Percentiles rank a stretch among this genome's conserved stretches.
phyloP scores from a whole-genome alignment of 1,140 invertebrate genomes.

The Eubasilissa regina region DNA sequence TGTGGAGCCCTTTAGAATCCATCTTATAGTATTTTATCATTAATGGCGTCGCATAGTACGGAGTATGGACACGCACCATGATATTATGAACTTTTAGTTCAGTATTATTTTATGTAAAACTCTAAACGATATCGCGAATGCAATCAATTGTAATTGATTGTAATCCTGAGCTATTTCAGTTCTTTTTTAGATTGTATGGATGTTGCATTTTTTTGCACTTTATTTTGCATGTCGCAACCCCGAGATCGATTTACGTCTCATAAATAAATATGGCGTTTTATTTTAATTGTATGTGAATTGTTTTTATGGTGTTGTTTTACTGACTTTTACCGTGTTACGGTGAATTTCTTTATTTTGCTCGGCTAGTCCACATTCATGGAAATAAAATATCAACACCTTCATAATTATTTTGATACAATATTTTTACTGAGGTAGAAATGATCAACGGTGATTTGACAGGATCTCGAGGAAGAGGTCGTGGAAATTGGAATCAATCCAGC shows the following conservation, averaged over 20 bases:
- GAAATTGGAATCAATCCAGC: constrained; percentile 43
- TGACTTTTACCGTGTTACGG: constrained; percentile 21
- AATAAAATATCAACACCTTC: constrained; percentile 22
- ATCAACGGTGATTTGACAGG: constrained; percentile 53
- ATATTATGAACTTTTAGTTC: no score
- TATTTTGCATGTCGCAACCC: constrained; percentile 30
- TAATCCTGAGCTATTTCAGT: no score
- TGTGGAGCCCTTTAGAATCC: no score
- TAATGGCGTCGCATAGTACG: no score
- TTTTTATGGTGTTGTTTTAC: constrained; percentile 47
- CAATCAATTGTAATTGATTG: no score
- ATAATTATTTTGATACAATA: constrained; percentile 40
- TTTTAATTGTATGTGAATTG: constrained; percentile 44
- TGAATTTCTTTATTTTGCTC: constrained; percentile 10
- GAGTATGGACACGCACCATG: no score
- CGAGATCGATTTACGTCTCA: constrained; percentile 49
- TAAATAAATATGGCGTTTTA: constrained; percentile 56
- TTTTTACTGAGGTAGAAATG: constrained; percentile 44
- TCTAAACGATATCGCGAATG: no score
- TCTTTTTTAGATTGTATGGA: no score
- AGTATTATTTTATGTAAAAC: no score
- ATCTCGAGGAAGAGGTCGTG: constrained; percentile 48
- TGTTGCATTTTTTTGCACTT: not conserved
- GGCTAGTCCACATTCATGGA: constrained; percentile 46
- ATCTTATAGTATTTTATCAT: no score